Evolutionary conservation across 2,888 invertebrate species (phyloP).

Genomic region (Dryadula phaetusa): DNA sequence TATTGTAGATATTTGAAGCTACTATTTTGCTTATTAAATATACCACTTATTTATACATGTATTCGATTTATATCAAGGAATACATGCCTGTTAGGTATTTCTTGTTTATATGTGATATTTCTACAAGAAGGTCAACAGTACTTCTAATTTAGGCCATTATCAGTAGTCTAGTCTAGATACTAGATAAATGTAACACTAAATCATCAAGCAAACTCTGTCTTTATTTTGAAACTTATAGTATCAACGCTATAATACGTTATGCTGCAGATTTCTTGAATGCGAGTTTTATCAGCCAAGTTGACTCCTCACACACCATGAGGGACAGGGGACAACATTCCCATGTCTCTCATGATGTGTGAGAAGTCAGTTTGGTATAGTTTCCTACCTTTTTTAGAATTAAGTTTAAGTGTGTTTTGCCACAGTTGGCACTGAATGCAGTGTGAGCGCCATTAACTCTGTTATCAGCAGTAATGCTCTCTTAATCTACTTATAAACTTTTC

Average conservation of each 20-base stretch:
- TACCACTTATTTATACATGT: too few species aligned
- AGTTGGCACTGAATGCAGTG: constrained; percentile 6
- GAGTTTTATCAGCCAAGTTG: not conserved
- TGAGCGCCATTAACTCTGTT: constrained; percentile 1
- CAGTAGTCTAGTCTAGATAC: too few species aligned
- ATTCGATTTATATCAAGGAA: too few species aligned
- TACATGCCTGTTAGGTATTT: too few species aligned
- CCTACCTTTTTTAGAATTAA: not conserved
- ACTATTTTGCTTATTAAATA: not conserved
- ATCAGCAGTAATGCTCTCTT: not conserved
- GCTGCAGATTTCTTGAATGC: not conserved
- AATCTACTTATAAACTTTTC: constrained; percentile 9
- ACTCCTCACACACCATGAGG: not conserved
- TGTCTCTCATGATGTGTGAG: too few species aligned
- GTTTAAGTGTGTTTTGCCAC: not conserved
- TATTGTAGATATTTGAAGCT: not conserved
- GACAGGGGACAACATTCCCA: too few species aligned
- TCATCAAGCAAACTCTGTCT: too few species aligned
- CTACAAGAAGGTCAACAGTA: too few species aligned
- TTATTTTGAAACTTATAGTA: not conserved
- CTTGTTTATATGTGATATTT: too few species aligned
- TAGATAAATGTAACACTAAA: too few species aligned
- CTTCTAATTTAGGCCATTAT: too few species aligned
- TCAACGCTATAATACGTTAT: not conserved
- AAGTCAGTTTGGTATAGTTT: not conserved